Base-by-base conservation (phyloP, 2,888 invertebrate genomes). In the Polia nebulosa region DNA sequence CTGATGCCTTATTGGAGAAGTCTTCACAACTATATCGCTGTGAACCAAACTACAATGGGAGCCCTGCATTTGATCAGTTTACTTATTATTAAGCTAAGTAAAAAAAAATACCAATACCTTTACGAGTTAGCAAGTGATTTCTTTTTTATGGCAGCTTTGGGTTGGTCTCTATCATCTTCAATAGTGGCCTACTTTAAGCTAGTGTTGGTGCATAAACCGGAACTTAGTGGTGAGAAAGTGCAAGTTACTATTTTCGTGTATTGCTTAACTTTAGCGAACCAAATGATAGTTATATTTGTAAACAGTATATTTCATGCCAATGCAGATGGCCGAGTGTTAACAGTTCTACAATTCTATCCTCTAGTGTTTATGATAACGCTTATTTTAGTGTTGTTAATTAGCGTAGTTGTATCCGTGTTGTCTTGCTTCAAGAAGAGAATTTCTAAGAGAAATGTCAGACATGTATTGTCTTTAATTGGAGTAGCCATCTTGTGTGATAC, bases 401-500 rank as follows among this genome's bases (percentile, higher is more conserved):
- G 57, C 6, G 57, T 75, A 1, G 47, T 66, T 17, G 15, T 57
- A n/a, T 67, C 76, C 15, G 80, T 80, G 8, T 34, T 80, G 64
- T 76, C 76, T 13, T 79, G 80, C 55, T 70, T 52, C 47, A 72
- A 70, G 34, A 76, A 55, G 41, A 64, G 20, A 15, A 57, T 70
- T 11, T 72, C 72, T 27, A 60, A 63, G 13, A 79, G 70, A 22
- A 79, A 68, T 5, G 44, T 44, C 0, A 63, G 39, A 32, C 70
- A 76, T 49, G 39, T 72, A 13, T 13, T 76, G 9, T 59, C 80
- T n/a, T 29, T 80, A 58, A 57, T 79, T 39, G 72, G 76, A 22
- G 80, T 80, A 7, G 79, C 76, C 15, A 68, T 80, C 13, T 22
- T 80, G 8, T 72, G 79, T 66, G 79, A 80, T 57, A 64, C 47